Evolutionary conservation across 2,888 invertebrate genomes (phyloP), one percentile per base, ranked within the genome.

Genomic region (Agonopterix arenella): DNA sequence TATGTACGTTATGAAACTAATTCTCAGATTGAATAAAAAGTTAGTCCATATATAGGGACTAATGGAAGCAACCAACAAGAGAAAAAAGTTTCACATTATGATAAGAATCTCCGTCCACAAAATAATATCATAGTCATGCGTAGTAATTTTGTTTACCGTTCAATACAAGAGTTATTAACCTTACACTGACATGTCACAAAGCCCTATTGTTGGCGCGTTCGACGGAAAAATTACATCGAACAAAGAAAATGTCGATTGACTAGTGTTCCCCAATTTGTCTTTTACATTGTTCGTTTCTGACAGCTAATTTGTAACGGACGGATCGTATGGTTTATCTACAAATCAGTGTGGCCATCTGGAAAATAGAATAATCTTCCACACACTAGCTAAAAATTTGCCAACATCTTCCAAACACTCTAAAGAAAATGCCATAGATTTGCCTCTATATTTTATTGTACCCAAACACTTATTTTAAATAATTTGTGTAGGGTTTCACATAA

Each of bases 231-330:
- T 79, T 73, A 71, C 68, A 52, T 55, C 57, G 64, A 73, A 79
- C 80, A 80, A 80, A 69, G 68, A 66, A 69, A 65, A 66, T 56
- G 73, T 70, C 76, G 67, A 79, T 76, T 74, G 68, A 71, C 68
- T 69, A 67, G 61, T 72, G 66, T 71, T 73, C 70, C 69, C 71
- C 74, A 77, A 80, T 81, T 81, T 80, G 73, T 77, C 75, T 74
- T 62, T 54, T 56, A 63, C 61, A 77, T 81, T 81, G 79, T 80
- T 73, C 59, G 61, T 52, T 44, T 55, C 60, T 70, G 70, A 68
- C 70, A 62, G 65, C 61, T 62, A 73, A 73, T 77, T 76, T 77
- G 65, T 69, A 55, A 62, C 49, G 58, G 59, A 60, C 49, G 61
- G 66, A 63, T 63, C 59, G 56, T 67, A 54, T 64, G 61, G 68